Evolutionary conservation across 2,888 invertebrate genomes (phyloP).

Genomic region (Teleogryllus oceanicus): DNA sequence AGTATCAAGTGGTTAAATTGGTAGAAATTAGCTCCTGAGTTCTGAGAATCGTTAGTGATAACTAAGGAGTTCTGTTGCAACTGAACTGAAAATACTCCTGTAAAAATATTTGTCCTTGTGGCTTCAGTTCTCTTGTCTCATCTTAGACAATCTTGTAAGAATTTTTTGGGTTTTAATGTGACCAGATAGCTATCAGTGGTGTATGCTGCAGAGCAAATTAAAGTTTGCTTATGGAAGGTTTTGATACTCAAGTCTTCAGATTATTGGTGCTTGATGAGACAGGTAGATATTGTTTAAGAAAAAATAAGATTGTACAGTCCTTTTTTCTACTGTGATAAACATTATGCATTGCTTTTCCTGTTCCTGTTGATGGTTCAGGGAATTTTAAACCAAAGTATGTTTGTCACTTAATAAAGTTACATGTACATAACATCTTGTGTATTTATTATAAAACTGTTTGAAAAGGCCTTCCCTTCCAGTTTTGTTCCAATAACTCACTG

Average conservation of each 20-base stretch:
- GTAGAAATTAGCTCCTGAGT: too few relatives aligned
- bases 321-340: neutral
- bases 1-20: too few relatives aligned
- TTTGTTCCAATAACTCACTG: slow-evolving; percentile 5
- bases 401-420: neutral
- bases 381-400: slow-evolving; percentile 18
- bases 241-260: neutral
- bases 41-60: too few relatives aligned
- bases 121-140: too few relatives aligned
- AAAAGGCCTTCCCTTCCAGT: slow-evolving; percentile 11
- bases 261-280: neutral
- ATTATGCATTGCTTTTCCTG: slow-evolving; percentile 12
- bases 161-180: too few relatives aligned
- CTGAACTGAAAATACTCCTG: too few relatives aligned
- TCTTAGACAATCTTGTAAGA: too few relatives aligned
- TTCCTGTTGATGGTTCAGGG: neutral
- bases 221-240: too few relatives aligned
- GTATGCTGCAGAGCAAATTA: too few relatives aligned
- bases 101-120: too few relatives aligned
- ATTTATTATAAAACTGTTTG: slow-evolving; percentile 2
- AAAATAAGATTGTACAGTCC: neutral
- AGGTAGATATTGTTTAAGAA: neutral
- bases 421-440: neutral
- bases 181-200: too few relatives aligned
- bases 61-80: too few relatives aligned